Conservation (phyloP, 1,140 invertebrate genomes). For the Drosophila lacteicornis region DNA sequence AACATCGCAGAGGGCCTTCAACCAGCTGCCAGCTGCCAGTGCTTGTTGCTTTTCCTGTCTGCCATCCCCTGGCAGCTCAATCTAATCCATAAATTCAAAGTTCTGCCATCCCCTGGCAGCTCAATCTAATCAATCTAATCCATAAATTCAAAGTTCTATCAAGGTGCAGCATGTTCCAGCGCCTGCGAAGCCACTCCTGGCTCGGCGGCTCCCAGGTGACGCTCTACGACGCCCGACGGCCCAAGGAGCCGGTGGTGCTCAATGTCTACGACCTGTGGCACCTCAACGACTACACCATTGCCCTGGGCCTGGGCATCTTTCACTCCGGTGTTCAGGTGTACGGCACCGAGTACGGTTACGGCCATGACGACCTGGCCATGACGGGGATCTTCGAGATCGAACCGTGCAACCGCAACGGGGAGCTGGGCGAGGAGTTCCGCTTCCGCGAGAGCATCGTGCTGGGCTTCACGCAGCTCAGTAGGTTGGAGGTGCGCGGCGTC, state of each 20-base stretch:
- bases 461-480: slow-evolving; percentile 97
- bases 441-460: slow-evolving; percentile 98
- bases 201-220: background rate
- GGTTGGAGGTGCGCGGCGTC: slow-evolving; percentile 94
- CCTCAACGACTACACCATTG: slow-evolving; percentile 94
- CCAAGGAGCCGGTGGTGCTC: slow-evolving; percentile 55
- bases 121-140: no score
- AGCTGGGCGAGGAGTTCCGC: slow-evolving; percentile 97
- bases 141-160: no score
- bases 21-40: no score
- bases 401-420: slow-evolving; percentile 94
- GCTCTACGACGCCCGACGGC: slow-evolving; percentile 28
- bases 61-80: no score
- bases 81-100: no score
- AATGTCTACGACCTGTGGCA: slow-evolving; percentile 63
- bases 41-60: no score
- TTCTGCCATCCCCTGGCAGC: no score
- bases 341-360: slow-evolving; percentile 97
- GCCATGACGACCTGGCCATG: slow-evolving; percentile 94
- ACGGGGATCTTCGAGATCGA: slow-evolving; percentile 97
- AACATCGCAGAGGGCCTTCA: no score
- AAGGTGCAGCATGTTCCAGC: slow-evolving; percentile 6
- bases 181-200: slow-evolving; percentile 19
- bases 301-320: slow-evolving; percentile 97
- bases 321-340: slow-evolving; percentile 98